A percentile compares a stretch with the other conserved stretches of the same genome.
phyloP scores from a whole-genome alignment of 2,888 invertebrate genomes.

The Keiferia lycopersicella region DNA sequence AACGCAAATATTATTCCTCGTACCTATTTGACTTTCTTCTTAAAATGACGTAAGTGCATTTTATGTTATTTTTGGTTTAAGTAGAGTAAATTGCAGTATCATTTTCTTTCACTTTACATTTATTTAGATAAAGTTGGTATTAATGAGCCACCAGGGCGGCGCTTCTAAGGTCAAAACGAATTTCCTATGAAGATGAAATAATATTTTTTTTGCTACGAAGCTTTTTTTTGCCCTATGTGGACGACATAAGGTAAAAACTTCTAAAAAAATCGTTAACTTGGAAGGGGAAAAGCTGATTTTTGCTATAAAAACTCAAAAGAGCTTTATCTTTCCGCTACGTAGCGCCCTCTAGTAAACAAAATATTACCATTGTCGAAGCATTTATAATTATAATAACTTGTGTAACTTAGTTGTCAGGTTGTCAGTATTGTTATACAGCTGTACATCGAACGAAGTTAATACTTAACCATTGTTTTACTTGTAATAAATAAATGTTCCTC shows the following conservation, averaged over 20 bases:
- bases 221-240: too few species aligned
- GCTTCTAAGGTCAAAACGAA: too few species aligned
- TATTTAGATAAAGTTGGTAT: background rate
- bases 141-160: background rate
- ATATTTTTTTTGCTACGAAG: too few species aligned
- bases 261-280: too few species aligned
- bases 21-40: background rate
- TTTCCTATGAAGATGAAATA: too few species aligned
- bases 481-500: constrained; percentile 43
- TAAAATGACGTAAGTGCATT: constrained; percentile 29
- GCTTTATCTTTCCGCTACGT: background rate
- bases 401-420: constrained; percentile 35
- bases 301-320: too few species aligned
- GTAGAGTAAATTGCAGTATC: constrained; percentile 30
- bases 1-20: background rate
- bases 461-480: constrained; percentile 39
- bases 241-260: too few species aligned
- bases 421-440: constrained; percentile 36
- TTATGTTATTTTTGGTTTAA: constrained; percentile 40
- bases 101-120: background rate
- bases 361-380: constrained; percentile 40
- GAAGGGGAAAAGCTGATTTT: too few species aligned
- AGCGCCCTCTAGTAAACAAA: background rate
- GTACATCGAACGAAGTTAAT: constrained; percentile 33
- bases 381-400: constrained; percentile 44